Evolutionary conservation across 2,113 vertebrate species (phyloP).

Genomic region (Lonchura striata): DNA sequence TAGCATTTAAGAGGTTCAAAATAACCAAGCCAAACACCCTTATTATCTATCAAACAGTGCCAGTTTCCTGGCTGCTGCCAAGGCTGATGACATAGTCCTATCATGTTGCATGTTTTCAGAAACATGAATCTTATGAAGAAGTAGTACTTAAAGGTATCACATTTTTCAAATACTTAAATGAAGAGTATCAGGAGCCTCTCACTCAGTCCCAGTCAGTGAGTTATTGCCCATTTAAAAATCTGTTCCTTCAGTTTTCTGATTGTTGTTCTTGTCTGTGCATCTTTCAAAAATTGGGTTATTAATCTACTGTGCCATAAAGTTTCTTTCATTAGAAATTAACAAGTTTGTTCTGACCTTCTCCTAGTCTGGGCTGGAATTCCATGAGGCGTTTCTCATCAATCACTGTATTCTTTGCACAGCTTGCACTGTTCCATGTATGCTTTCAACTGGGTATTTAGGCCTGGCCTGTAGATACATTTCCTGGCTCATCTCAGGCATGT

Average conservation of each 20-base stretch:
- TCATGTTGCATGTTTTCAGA: not conserved
- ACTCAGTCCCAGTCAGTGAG: not conserved
- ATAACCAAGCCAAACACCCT: not conserved
- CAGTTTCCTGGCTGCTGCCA: not conserved
- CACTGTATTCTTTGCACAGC: not conserved
- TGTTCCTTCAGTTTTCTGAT: not conserved
- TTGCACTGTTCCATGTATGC: not conserved
- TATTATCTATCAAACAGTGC: not conserved
- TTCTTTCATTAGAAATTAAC: conserved; percentile 2
- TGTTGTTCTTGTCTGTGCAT: not conserved
- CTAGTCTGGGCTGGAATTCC: conserved; percentile 9
- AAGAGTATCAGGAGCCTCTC: not conserved
- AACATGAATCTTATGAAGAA: not conserved
- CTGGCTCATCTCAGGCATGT: conserved; percentile 60
- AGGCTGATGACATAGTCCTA: not conserved
- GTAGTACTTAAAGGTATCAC: not conserved
- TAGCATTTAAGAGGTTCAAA: not conserved
- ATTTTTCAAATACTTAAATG: not conserved
- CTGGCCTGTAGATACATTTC: conserved; percentile 54
- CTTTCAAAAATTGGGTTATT: not conserved
- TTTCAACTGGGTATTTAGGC: conserved; percentile 37
- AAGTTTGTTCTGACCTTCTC: conserved; percentile 14
- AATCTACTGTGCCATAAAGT: not conserved
- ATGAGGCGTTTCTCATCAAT: conserved; percentile 5
- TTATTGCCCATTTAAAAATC: not conserved